Evolutionary conservation across 2,113 vertebrate genomes (phyloP).

Genomic region (Amphiprion ocellaris): DNA sequence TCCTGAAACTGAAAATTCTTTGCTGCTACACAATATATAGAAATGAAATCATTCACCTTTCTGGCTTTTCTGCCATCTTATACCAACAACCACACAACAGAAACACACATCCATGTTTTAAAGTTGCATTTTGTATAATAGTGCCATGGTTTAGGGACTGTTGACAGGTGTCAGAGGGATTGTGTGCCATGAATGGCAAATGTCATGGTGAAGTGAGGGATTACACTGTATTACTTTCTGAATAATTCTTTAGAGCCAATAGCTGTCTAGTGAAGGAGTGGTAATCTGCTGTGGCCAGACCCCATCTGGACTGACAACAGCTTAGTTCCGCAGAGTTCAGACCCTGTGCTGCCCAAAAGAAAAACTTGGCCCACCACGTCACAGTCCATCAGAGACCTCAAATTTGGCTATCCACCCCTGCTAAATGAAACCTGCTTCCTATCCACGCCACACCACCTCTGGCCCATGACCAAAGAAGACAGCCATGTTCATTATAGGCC

Average conservation of each 20-base stretch:
- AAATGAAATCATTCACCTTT: slow-evolving; percentile 4
- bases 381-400: slow-evolving; percentile 80
- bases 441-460: slow-evolving; percentile 58
- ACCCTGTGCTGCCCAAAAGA: slow-evolving; percentile 50
- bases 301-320: slow-evolving; percentile 79
- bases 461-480: slow-evolving; percentile 65
- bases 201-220: slow-evolving; percentile 68
- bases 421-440: slow-evolving; percentile 75
- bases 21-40: background rate
- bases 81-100: slow-evolving; percentile 6
- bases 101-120: slow-evolving; percentile 26
- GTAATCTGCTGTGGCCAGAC: slow-evolving; percentile 75
- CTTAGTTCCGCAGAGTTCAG: slow-evolving; percentile 76
- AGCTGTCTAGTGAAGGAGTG: slow-evolving; percentile 51
- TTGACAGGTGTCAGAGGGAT: slow-evolving; percentile 74
- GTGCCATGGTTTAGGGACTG: slow-evolving; percentile 28
- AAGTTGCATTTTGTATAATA: slow-evolving; percentile 32
- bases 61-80: slow-evolving; percentile 16
- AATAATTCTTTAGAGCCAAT: slow-evolving; percentile 71
- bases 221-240: slow-evolving; percentile 76
- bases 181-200: slow-evolving; percentile 69
- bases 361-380: slow-evolving; percentile 76
- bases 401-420: slow-evolving; percentile 78
- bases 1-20: slow-evolving; percentile 3
- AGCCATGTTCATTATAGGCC: slow-evolving; percentile 75